Percentiles rank a stretch among this genome's conserved stretches.
phyloP scores from a whole-genome alignment of 2,797 vertebrate genomes.

The Chrosomus eos region DNA sequence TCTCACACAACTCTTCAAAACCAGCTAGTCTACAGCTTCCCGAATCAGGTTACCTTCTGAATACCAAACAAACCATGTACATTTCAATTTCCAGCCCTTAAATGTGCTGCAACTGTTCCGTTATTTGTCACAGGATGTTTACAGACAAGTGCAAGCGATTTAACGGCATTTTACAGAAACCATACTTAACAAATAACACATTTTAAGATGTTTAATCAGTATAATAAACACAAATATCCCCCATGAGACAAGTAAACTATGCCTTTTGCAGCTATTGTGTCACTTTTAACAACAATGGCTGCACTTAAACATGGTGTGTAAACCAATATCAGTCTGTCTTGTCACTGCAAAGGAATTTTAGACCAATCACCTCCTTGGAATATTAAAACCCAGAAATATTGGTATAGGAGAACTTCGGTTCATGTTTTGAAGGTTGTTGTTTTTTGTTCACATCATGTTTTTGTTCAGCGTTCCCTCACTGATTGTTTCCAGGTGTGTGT shows the following conservation, averaged over 20 bases:
- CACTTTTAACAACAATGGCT: background rate
- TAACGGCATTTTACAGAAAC: background rate
- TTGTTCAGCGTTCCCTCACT: slow-evolving; percentile 19
- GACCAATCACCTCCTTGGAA: background rate
- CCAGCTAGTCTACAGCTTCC: slow-evolving; percentile 9
- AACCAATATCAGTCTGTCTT: background rate
- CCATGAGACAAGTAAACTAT: background rate
- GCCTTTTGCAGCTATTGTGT: background rate
- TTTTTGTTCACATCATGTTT: background rate
- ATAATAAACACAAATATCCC: slow-evolving; percentile 12
- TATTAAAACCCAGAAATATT: background rate
- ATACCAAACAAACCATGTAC: slow-evolving; percentile 5
- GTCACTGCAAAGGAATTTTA: background rate
- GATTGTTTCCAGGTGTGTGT: slow-evolving; percentile 34
- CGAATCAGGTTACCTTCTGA: slow-evolving; percentile 10
- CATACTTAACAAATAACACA: background rate
- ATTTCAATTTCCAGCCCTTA: background rate
- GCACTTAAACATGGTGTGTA: background rate
- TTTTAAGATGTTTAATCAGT: background rate
- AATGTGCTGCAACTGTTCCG: background rate
- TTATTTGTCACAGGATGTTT: slow-evolving; percentile 23
- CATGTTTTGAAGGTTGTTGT: background rate
- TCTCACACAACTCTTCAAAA: slow-evolving; percentile 7
- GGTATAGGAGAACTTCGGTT: background rate
- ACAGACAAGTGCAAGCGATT: background rate